Percentiles rank a stretch among this genome's conserved stretches.
These are phyloP conservation scores for Osmerus eperlanus DNA, from an alignment of 2,113 vertebrate genomes.

Conservation along the genomic window DNA sequence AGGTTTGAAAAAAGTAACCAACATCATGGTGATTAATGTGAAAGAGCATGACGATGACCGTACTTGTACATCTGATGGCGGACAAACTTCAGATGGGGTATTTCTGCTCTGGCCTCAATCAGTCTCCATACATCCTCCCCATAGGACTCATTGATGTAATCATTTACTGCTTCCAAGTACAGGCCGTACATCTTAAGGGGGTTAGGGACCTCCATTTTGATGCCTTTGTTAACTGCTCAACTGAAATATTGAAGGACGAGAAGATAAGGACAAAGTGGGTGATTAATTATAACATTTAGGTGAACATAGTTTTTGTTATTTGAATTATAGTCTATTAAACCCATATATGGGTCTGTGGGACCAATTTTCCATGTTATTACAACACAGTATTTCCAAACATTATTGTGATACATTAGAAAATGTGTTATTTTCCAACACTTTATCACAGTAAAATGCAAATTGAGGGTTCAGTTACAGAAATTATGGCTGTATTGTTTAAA, in stretches of 20 bases:
- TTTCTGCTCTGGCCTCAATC: constrained; percentile 73
- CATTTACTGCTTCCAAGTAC: constrained; percentile 74
- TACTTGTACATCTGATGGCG: constrained; percentile 77
- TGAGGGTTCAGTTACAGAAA: no score
- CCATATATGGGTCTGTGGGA: no score
- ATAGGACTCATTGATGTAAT: constrained; percentile 74
- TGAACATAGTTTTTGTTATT: no score
- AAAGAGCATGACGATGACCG: constrained; percentile 3
- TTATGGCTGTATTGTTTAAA: no score
- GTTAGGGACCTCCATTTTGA: constrained; percentile 49
- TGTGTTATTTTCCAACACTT: no score
- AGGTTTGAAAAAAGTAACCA: no score
- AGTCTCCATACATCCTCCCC: constrained; percentile 74
- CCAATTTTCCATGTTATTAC: no score
- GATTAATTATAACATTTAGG: not conserved
- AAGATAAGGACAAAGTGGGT: not conserved
- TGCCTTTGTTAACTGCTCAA: constrained; percentile 42
- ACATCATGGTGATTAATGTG: not conserved
- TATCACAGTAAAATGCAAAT: no score
- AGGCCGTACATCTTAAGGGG: constrained; percentile 73
- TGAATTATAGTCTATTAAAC: no score
- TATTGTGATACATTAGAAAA: no score
- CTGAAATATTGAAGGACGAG: not conserved
- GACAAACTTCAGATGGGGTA: constrained; percentile 74
- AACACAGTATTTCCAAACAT: no score